Base-by-base conservation (phyloP, 2,113 vertebrate species). In the Glaucomys volans region DNA sequence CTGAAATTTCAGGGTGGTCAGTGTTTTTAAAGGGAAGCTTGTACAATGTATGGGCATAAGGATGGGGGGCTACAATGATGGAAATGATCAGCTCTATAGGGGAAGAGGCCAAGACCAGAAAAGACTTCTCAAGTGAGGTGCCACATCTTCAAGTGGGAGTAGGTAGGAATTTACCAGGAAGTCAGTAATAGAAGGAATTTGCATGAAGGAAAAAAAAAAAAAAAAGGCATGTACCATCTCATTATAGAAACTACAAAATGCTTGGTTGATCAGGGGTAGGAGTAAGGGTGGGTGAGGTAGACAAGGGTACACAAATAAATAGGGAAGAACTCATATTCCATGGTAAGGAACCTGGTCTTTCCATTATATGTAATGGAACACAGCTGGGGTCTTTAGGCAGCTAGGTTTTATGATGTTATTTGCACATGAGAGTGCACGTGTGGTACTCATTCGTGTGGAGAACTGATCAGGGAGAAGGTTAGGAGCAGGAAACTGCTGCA, bases 201-300 rank as follows among this genome's bases (percentile, higher is more conserved):
- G 42, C 32, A n/a, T n/a, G n/a, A 47, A 91, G 9, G 76, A n/a
- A 76, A 52, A 54, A 81, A 14, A 40, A 79, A 44, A 59, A 40
- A 0, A 74, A 95, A 88, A 8, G 17, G 10, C 26, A 67, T 17
- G 35, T 7, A 71, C 37, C 40, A 22, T 6, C 44, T 42, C 90
- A 75, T 75, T 47, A 90, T 40, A 77, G 52, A 87, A 87, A 64
- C n/a, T 71, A 95, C 40, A 64, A 71, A 82, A 67, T 72, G 77
- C 30, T 52, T 54, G 9, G 13, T 8, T 76, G 50, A n/a, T 75
- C 11, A 47, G 12, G 32, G 35, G 40, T 44, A 57, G 28, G 32
- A 42, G 12, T 5, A 18, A 40, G 26, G 30, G 5, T 40, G 22
- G 66, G 35, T 18, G 5, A 20, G 35, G 8, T 13, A 82, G 8